Conservation (phyloP, 1,140 invertebrate species). For the Cydia pomonella region DNA sequence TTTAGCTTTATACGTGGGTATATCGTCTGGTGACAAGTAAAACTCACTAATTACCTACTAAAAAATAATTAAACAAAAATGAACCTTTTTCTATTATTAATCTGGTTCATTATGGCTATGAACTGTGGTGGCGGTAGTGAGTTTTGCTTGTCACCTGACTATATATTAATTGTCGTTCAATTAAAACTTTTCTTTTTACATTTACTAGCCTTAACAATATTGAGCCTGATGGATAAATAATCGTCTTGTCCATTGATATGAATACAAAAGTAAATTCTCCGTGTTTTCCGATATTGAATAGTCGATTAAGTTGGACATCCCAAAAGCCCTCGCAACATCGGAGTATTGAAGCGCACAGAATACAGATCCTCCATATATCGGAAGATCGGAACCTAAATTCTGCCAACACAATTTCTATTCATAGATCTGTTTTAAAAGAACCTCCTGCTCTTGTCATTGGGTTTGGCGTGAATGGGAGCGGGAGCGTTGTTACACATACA, state of each 20-base stretch:
- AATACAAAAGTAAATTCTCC: conserved; percentile 10
- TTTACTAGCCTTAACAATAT: no score
- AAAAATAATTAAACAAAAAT: no score
- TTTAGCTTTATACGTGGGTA: no score
- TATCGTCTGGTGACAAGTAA: no score
- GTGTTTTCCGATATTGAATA: background rate
- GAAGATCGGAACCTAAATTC: background rate
- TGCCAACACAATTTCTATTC: background rate
- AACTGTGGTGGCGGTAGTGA: no score
- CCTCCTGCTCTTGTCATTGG: background rate
- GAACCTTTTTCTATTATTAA: no score
- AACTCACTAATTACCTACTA: no score
- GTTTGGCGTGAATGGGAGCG: background rate
- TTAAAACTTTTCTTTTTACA: no score
- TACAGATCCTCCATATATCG: conserved; percentile 1
- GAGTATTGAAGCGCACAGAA: background rate
- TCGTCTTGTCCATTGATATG: background rate
- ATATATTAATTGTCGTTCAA: no score
- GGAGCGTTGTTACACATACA: background rate
- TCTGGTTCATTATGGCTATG: no score
- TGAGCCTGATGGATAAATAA: background rate
- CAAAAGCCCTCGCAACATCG: background rate
- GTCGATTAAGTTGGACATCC: conserved; percentile 6
- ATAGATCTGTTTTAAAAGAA: background rate
- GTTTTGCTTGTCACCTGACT: no score